These are phyloP conservation scores for Nannobrachium achirus DNA, from an alignment of 2,113 vertebrate species.

Conservation along the genomic window DNA sequence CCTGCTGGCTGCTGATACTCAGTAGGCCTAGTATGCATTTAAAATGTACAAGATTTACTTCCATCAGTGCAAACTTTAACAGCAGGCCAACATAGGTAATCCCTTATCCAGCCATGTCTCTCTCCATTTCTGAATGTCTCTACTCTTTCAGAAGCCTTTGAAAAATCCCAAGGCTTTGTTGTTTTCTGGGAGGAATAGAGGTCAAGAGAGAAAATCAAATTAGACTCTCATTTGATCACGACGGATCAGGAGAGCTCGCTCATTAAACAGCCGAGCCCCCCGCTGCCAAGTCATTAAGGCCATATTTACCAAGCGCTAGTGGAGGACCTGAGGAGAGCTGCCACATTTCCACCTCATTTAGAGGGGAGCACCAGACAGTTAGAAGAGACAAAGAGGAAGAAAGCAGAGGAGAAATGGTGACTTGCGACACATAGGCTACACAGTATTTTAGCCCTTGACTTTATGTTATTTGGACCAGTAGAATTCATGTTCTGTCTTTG, in stretches of 20 bases:
- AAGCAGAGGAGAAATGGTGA: slow-evolving; percentile 5
- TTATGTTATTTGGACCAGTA: too few relatives aligned
- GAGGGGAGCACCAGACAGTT: slow-evolving; percentile 22
- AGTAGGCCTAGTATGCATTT: too few relatives aligned
- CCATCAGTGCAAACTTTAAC: slow-evolving; percentile 20
- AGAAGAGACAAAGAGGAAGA: not conserved
- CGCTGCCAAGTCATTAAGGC: slow-evolving; percentile 63
- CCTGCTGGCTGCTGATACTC: too few relatives aligned
- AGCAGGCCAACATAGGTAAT: slow-evolving; percentile 14
- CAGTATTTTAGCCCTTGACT: too few relatives aligned
- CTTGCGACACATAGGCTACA: not conserved
- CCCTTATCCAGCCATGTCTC: not conserved
- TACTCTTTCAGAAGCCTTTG: slow-evolving; percentile 37
- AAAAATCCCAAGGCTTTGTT: slow-evolving; percentile 51
- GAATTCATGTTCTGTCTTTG: too few relatives aligned
- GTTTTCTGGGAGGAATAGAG: slow-evolving; percentile 63
- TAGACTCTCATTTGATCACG: slow-evolving; percentile 64
- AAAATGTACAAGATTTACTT: not conserved
- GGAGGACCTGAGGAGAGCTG: slow-evolving; percentile 28
- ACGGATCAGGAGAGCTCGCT: slow-evolving; percentile 56
- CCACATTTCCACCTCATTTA: slow-evolving; percentile 37
- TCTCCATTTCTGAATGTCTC: slow-evolving; percentile 16
- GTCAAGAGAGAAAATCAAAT: slow-evolving; percentile 74
- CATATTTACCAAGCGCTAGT: slow-evolving; percentile 57
- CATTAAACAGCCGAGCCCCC: slow-evolving; percentile 60